These are phyloP conservation scores for Coranthus polyacanthus DNA, from an alignment of 2,797 vertebrate species.

Conservation along the genomic window DNA sequence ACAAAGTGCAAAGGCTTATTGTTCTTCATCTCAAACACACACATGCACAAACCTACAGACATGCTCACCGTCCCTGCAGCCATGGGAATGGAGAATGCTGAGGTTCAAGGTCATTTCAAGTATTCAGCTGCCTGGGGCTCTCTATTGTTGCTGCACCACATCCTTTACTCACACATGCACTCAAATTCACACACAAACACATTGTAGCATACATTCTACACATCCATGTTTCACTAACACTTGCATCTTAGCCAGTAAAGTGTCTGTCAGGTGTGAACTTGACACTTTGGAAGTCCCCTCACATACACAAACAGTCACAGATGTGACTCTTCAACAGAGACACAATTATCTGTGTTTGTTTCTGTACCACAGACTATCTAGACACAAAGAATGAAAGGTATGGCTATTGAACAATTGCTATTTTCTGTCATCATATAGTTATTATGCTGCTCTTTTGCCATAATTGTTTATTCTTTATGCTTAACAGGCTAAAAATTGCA, in stretches of 20 bases:
- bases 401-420: conserved; percentile 6
- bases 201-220: conserved; percentile 46
- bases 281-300: conserved; percentile 77
- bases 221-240: conserved; percentile 44
- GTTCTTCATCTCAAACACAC: conserved; percentile 53
- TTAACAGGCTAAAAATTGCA: conserved; percentile 3
- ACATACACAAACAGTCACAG: conserved; percentile 53
- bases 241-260: conserved; percentile 70
- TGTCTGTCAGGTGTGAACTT: conserved; percentile 86
- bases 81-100: conserved; percentile 86
- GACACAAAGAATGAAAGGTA: conserved; percentile 24
- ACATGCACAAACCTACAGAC: conserved; percentile 61
- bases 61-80: conserved; percentile 80
- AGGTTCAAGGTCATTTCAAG: conserved; percentile 91
- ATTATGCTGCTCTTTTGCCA: background rate
- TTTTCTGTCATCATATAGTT: conserved; percentile 32
- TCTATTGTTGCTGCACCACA: conserved; percentile 84
- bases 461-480: conserved; percentile 13
- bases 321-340: conserved; percentile 39
- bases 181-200: conserved; percentile 47
- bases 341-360: conserved; percentile 45
- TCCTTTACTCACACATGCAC: conserved; percentile 70
- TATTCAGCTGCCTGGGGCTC: conserved; percentile 87
- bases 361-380: conserved; percentile 6
- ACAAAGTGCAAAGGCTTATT: conserved; percentile 54